Base-by-base conservation (phyloP, 1,140 invertebrate species). In the Eupeodes corollae region DNA sequence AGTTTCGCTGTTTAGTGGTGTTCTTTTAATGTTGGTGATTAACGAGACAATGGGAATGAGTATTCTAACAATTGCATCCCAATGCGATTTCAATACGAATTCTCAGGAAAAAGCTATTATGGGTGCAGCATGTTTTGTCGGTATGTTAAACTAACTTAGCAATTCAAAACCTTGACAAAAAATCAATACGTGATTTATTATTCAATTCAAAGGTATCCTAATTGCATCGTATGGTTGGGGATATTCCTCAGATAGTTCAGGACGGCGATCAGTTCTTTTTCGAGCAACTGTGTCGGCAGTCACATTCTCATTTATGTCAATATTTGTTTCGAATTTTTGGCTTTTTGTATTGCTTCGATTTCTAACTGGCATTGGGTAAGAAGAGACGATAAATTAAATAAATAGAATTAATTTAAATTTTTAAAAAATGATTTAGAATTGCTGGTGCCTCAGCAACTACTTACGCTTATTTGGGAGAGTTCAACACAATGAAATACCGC, bases 221-320 rank as follows among this genome's bases (percentile, higher is more conserved):
- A 51, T 73, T 5, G 77, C 74, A 0, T 71, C 70, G 1, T 67
- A 77, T 41, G 51, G 83, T 15, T 86, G 83, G 83, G 84, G 84
- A 1, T 80, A 77, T 19, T 56, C 86, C n/a, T 80, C 79, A 2
- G 84, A 88, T 55, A 75, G 73, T 0, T 66, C 73, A 19, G 84
- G 84, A 0, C 73, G 65, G 47, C 72, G 50, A 57, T 76, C 47
- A 54, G 80, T 68, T 58, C 74, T 67, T 66, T 68, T 61, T 69
- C 57, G 56, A 10, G 55, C 63, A 2, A 57, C 63, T 8, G 45
- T 58, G 5, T 21, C 46, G n/a, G 56, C 58, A 21, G 56, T 56
- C 49, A 6, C 60, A 0, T 11, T 73, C 6, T 71, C 72, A 1
- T 44, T 76, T 0, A 47, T 64, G 10, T 75, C 75, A 2, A 73